These are phyloP conservation scores for Anolis apletophallus DNA, from an alignment of 2,797 vertebrate genomes.

Conservation along the genomic window DNA sequence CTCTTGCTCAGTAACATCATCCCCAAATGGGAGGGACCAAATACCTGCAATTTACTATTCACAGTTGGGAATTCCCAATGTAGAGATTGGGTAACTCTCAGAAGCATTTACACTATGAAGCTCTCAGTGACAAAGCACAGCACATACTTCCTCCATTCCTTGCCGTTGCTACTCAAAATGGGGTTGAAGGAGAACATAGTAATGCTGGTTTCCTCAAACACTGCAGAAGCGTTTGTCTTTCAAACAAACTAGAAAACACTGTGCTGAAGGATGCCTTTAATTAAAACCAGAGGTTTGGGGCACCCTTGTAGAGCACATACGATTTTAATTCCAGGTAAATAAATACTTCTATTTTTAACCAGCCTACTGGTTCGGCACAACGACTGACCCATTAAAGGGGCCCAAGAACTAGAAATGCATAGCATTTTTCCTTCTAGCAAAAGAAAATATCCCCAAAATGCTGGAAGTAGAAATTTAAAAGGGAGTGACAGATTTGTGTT, in stretches of 20 bases:
- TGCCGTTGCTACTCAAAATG: not conserved
- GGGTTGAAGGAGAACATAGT: not conserved
- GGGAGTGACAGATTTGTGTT: not conserved
- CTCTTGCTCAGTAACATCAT: not conserved
- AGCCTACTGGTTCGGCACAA: not conserved
- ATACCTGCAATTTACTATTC: not conserved
- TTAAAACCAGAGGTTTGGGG: not conserved
- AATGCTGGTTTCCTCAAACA: not conserved
- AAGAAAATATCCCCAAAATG: not conserved
- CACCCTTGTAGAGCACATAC: not conserved
- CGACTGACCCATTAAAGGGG: not conserved
- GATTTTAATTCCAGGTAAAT: not conserved
- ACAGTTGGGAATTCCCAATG: not conserved
- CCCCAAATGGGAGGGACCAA: not conserved
- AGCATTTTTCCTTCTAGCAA: not conserved
- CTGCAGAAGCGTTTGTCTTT: not conserved
- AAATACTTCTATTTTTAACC: not conserved
- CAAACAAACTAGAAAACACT: not conserved
- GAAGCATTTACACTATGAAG: not conserved
- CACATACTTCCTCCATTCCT: not conserved
- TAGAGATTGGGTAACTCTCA: not conserved
- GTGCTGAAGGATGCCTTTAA: not conserved
- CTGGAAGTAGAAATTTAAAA: not conserved
- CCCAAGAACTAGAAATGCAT: not conserved
- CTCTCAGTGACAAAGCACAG: not conserved